Evolutionary conservation across 2,113 vertebrate genomes (phyloP), one percentile per base, ranked within the genome.

Genomic region (Nicator chloris): DNA sequence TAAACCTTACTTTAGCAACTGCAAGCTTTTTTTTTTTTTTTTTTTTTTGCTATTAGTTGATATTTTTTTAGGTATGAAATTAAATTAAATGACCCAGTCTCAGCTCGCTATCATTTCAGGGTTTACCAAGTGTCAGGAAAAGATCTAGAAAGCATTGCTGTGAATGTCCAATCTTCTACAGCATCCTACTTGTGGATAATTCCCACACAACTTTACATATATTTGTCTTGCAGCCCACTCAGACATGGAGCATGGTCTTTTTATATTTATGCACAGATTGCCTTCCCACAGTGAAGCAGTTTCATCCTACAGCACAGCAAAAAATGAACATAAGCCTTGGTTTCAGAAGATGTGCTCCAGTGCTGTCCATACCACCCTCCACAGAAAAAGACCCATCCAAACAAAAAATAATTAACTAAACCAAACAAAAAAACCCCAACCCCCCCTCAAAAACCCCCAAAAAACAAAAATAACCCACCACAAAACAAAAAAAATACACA

Each of bases 171-270:
- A 1, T 49, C 18, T 40, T 65, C 20, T 56, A 15, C 26, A 86
- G 19, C 12, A 28, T 37, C 9, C 7, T 75, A 2, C 2, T 49
- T 78, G 33, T 23, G 53, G 27, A 13, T 72, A 61, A 91, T 79
- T 84, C 42, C 47, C 82, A 13, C 7, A 4, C 14, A 56, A 8
- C 13, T 68, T 86, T 54, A 72, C 65, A 94, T 8, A 33, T 77
- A 70, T 88, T 91, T 95, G 87, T 63, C 63, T 51, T 75, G 44
- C 47, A 90, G 63, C 60, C 84, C 57, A 50, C 39, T 10, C 77
- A 75, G n/a, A 70, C n/a, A 51, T 14, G 26, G 17, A 64, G 6
- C 11, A 4, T 20, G 54, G 45, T 19, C 37, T 54, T 95, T 60
- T 87, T 88, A 31, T 44, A 63, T 78, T 92, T 84, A 47, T 83